Percentiles rank a stretch among this genome's conserved stretches.
Conservation (phyloP, 2,113 vertebrate genomes). For the Oreochromis aureus region DNA sequence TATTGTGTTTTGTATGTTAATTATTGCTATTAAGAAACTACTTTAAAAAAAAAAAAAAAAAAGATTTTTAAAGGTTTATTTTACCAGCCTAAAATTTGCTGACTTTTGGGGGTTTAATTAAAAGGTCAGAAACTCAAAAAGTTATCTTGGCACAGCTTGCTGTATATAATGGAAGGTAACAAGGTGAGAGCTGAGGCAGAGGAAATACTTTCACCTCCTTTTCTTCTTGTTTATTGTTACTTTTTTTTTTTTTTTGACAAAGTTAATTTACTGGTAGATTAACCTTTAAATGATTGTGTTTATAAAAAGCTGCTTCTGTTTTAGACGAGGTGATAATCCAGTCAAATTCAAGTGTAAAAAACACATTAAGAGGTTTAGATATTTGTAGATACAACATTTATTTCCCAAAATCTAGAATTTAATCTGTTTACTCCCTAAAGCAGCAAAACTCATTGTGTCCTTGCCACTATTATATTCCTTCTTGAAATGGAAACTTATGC, state of each 20-base stretch:
- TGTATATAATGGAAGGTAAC: not conserved
- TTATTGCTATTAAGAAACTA: not conserved
- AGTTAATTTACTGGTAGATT: not conserved
- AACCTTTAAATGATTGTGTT: not conserved
- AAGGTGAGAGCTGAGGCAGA: not conserved
- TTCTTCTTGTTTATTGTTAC: not conserved
- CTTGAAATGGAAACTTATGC: not conserved
- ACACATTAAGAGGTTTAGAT: not conserved
- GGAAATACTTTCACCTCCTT: not conserved
- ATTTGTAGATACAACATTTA: not conserved
- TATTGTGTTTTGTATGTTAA: not conserved
- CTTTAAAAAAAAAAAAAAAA: not conserved
- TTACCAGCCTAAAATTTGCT: not conserved
- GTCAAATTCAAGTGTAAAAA: not conserved
- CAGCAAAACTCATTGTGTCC: not conserved
- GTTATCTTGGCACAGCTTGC: not conserved
- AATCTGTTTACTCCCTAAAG: not conserved
- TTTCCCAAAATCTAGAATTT: not conserved
- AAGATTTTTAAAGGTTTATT: not conserved
- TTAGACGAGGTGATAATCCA: not conserved
- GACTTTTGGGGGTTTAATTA: not conserved
- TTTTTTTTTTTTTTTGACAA: not conserved
- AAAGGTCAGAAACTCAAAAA: not conserved
- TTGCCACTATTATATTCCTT: not conserved
- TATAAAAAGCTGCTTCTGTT: not conserved